Conservation (phyloP, 2,888 invertebrate genomes). For the Cantharis lateralis region DNA sequence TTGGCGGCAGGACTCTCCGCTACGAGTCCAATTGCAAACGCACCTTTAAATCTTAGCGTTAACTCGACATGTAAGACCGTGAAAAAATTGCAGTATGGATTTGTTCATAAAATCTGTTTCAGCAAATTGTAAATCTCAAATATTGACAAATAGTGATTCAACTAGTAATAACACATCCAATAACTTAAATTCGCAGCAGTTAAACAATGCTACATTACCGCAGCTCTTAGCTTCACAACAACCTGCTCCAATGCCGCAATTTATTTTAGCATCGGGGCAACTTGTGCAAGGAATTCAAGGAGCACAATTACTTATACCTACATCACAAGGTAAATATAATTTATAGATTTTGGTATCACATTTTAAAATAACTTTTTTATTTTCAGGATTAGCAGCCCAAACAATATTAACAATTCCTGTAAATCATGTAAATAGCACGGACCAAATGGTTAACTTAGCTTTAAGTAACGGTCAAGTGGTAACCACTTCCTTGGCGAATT, state of each 20-base stretch:
- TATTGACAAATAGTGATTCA: constrained; percentile 28
- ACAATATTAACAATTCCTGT: constrained; percentile 95
- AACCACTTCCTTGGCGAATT: constrained; percentile 80
- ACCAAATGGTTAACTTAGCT: constrained; percentile 78
- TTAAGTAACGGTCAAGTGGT: constrained; percentile 86
- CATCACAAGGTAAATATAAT: constrained; percentile 78
- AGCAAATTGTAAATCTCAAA: constrained; percentile 7
- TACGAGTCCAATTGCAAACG: constrained; percentile 68
- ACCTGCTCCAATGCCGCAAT: constrained; percentile 83
- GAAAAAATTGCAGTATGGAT: not conserved
- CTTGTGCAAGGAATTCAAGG: constrained; percentile 92
- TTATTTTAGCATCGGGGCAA: constrained; percentile 89
- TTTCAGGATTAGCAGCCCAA: constrained; percentile 88
- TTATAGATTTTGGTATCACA: not conserved
- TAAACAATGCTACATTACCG: constrained; percentile 58
- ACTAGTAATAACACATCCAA: constrained; percentile 33
- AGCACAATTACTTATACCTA: constrained; percentile 92
- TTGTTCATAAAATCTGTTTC: not conserved
- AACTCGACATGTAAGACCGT: constrained; percentile 53
- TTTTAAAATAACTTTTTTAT: not conserved
- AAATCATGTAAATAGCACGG: constrained; percentile 77
- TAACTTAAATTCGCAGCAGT: constrained; percentile 49
- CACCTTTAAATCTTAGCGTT: constrained; percentile 83
- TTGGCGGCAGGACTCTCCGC: constrained; percentile 58
- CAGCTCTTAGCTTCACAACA: constrained; percentile 63